Percentiles rank a stretch among this genome's conserved stretches.
phyloP scores from a whole-genome alignment of 1,140 invertebrate genomes.

The Heliconius nattereri region DNA sequence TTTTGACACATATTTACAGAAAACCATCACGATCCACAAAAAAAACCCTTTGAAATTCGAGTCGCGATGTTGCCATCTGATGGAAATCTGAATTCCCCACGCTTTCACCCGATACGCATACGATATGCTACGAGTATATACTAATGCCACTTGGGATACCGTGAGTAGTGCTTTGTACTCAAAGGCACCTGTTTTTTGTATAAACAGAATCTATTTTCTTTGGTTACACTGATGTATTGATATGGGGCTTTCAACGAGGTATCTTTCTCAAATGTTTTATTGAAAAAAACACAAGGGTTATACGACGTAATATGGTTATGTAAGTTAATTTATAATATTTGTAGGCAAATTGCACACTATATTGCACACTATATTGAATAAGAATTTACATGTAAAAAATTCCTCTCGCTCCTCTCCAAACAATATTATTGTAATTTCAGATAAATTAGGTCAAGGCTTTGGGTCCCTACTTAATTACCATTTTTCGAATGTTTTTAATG shows the following conservation, averaged over 20 bases:
- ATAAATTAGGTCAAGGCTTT: too few relatives aligned
- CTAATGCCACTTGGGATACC: slow-evolving; percentile 73
- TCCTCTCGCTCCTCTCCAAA: too few relatives aligned
- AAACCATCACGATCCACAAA: slow-evolving; percentile 21
- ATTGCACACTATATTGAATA: too few relatives aligned
- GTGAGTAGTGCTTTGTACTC: slow-evolving; percentile 72
- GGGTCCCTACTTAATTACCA: too few relatives aligned
- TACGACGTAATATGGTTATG: background rate
- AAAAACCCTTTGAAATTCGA: slow-evolving; percentile 77
- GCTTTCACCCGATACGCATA: slow-evolving; percentile 75
- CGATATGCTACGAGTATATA: slow-evolving; percentile 64
- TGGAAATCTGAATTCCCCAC: slow-evolving; percentile 76
- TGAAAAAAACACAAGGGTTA: background rate
- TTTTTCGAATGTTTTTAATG: too few relatives aligned
- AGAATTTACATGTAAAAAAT: too few relatives aligned
- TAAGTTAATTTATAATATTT: background rate
- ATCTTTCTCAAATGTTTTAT: background rate
- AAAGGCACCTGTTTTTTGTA: slow-evolving; percentile 75
- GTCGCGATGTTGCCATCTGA: slow-evolving; percentile 55
- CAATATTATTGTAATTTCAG: too few relatives aligned
- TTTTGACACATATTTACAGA: slow-evolving; percentile 9
- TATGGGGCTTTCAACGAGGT: slow-evolving; percentile 43
- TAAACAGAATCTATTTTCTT: slow-evolving; percentile 71
- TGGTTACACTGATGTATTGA: slow-evolving; percentile 51
- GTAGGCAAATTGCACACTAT: too few relatives aligned